Conservation (phyloP, 2,113 vertebrate species). For the Terrapene triunguis region DNA sequence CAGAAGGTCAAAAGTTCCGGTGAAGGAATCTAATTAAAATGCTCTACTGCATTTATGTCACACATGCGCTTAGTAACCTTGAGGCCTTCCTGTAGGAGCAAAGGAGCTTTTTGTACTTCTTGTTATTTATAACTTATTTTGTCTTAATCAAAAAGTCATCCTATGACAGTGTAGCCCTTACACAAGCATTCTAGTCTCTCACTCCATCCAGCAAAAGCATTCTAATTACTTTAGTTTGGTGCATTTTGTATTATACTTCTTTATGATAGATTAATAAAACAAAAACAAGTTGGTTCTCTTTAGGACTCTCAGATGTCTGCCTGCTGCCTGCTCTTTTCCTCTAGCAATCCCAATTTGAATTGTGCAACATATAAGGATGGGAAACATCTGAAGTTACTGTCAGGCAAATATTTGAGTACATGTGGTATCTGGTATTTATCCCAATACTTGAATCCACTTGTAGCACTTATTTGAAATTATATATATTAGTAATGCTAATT, state of each 20-base stretch:
- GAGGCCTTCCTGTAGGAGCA: slow-evolving; percentile 55
- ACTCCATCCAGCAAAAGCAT: not conserved
- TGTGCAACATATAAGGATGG: not conserved
- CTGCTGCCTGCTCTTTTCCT: slow-evolving; percentile 1
- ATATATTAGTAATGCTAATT: slow-evolving; percentile 64
- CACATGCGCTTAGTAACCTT: slow-evolving; percentile 56
- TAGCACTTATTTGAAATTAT: not conserved
- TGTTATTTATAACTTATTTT: slow-evolving; percentile 54
- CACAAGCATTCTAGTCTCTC: not conserved
- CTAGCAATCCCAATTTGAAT: not conserved
- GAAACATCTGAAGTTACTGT: not conserved
- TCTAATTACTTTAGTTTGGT: not conserved
- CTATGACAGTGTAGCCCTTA: not conserved
- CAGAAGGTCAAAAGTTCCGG: slow-evolving; percentile 82
- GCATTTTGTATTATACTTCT: not conserved
- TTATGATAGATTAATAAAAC: not conserved
- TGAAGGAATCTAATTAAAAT: slow-evolving; percentile 79
- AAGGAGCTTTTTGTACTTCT: not conserved
- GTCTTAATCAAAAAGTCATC: not conserved
- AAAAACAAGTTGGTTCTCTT: not conserved
- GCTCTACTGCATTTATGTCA: slow-evolving; percentile 69
- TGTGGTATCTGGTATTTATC: slow-evolving; percentile 29
- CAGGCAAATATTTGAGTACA: not conserved
- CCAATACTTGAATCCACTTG: slow-evolving; percentile 9
- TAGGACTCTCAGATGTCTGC: not conserved